Evolutionary conservation across 1,140 invertebrate species (phyloP).

Genomic region (Gonatopus flavifemur): DNA sequence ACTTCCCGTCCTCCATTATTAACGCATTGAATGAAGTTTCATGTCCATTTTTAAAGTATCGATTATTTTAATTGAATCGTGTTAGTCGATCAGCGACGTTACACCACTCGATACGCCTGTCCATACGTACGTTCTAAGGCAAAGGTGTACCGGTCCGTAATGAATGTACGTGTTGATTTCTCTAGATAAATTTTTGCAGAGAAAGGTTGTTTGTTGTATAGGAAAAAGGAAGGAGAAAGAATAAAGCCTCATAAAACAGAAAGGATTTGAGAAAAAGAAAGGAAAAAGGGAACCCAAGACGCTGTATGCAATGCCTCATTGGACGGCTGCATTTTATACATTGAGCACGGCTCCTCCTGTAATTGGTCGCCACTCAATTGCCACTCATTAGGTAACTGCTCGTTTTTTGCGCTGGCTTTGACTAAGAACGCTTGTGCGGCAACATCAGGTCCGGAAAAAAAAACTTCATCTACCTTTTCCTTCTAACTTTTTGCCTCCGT

Average conservation of each 20-base stretch:
- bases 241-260: too few relatives aligned
- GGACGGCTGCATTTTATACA: conserved; percentile 44
- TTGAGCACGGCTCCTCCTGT: conserved; percentile 43
- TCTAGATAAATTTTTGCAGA: too few relatives aligned
- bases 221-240: conserved; percentile 20
- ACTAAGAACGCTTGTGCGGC: conserved; percentile 26
- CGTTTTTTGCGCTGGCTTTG: conserved; percentile 40
- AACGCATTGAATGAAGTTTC: too few relatives aligned
- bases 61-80: too few relatives aligned
- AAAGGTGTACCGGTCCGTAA: too few relatives aligned
- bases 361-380: conserved; percentile 55
- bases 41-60: too few relatives aligned
- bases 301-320: conserved; percentile 43
- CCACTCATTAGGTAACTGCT: conserved; percentile 50
- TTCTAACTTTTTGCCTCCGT: not conserved
- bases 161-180: too few relatives aligned
- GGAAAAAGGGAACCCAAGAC: conserved; percentile 32
- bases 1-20: too few relatives aligned
- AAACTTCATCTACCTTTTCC: conserved; percentile 1
- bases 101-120: too few relatives aligned
- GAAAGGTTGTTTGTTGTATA: too few relatives aligned
- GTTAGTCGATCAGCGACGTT: too few relatives aligned
- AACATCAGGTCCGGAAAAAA: not conserved
- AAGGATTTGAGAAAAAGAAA: conserved; percentile 18
- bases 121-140: too few relatives aligned